Conservation (phyloP, 2,113 vertebrate genomes). For the Pomatorhinus ruficollis region DNA sequence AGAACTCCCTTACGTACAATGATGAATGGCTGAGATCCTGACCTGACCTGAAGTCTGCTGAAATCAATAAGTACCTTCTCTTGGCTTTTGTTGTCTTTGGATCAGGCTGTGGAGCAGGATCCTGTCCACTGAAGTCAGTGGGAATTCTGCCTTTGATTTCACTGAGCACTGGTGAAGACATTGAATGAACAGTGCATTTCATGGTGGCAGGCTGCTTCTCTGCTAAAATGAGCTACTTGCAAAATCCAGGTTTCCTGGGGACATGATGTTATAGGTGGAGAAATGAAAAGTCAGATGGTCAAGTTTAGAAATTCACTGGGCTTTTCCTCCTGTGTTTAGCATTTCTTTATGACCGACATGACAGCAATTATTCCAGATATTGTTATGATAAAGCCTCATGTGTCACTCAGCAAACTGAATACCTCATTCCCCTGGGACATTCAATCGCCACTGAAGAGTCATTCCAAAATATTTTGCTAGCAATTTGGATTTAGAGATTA, state of each 20-base stretch:
- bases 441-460: neutral
- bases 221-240: neutral
- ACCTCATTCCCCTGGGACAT: neutral
- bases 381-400: neutral
- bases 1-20: neutral
- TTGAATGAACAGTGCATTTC: neutral
- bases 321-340: neutral
- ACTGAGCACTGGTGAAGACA: neutral
- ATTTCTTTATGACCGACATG: neutral
- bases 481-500: neutral
- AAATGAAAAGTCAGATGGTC: neutral
- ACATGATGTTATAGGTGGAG: neutral
- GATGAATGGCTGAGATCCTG: neutral
- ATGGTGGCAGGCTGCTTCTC: neutral
- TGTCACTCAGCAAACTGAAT: neutral
- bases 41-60: neutral
- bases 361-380: neutral
- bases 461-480: slow-evolving; percentile 5
- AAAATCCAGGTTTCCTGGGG: neutral
- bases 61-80: neutral
- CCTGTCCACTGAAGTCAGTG: neutral
- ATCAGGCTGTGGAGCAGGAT: neutral
- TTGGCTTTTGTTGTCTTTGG: neutral
- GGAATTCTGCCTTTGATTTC: neutral
- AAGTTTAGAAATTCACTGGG: neutral